These are phyloP conservation scores for Arothron firmamentum DNA, from an alignment of 2,113 vertebrate species.

Conservation along the genomic window DNA sequence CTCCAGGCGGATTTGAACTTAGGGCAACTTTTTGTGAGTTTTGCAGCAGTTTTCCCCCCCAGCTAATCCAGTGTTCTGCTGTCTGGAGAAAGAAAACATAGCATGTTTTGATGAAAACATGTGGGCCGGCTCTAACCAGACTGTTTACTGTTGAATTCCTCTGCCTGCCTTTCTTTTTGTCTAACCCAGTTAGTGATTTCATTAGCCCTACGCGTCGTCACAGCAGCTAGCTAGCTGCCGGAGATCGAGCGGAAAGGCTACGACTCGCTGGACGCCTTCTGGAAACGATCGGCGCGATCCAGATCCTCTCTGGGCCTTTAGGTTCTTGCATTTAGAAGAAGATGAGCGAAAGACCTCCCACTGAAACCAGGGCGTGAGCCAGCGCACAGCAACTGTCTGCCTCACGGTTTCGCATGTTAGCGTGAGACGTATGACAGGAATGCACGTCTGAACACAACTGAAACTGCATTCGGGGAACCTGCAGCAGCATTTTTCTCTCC, in stretches of 20 bases:
- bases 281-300: too few relatives aligned
- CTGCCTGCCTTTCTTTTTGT: slow-evolving; percentile 6
- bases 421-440: slow-evolving; percentile 62
- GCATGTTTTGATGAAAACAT: too few relatives aligned
- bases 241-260: too few relatives aligned
- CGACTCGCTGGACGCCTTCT: too few relatives aligned
- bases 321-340: not conserved
- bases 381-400: slow-evolving; percentile 45
- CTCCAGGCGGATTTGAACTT: too few relatives aligned
- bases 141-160: not conserved
- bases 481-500: slow-evolving; percentile 28
- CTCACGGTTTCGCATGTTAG: slow-evolving; percentile 52
- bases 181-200: not conserved
- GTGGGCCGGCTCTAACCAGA: too few relatives aligned
- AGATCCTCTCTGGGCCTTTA: too few relatives aligned
- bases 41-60: not conserved
- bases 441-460: slow-evolving; percentile 47
- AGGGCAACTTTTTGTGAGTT: not conserved
- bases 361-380: slow-evolving; percentile 71
- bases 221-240: too few relatives aligned
- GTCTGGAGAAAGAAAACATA: too few relatives aligned
- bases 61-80: too few relatives aligned
- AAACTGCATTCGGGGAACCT: slow-evolving; percentile 48
- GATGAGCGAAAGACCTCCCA: slow-evolving; percentile 43
- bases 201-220: too few relatives aligned